Evolutionary conservation across 2,888 invertebrate species (phyloP).

Genomic region (Hymenopus coronatus): DNA sequence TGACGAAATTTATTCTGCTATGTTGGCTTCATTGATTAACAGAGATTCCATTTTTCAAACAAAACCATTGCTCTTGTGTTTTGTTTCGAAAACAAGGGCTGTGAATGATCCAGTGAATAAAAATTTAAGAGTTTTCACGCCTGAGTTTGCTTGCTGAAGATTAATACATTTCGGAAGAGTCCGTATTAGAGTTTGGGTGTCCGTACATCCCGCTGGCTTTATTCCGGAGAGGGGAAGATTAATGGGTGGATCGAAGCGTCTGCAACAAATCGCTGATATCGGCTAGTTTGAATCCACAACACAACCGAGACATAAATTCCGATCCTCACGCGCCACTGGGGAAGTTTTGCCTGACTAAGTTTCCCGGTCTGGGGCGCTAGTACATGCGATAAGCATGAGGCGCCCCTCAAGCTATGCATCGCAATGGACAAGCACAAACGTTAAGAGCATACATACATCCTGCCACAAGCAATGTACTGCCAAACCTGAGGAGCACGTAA

Average conservation of each 20-base stretch:
- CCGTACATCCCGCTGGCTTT: not conserved
- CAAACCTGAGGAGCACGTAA: not conserved
- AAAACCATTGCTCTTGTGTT: not conserved
- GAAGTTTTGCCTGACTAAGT: not conserved
- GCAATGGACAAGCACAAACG: not conserved
- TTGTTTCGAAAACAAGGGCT: not conserved
- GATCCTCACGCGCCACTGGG: not conserved
- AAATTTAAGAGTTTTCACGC: not conserved
- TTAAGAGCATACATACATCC: not conserved
- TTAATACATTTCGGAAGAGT: not conserved
- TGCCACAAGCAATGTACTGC: not conserved
- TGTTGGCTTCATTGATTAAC: not conserved
- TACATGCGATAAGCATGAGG: not conserved
- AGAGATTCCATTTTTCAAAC: not conserved
- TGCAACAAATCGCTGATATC: not conserved
- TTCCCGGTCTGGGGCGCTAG: not conserved
- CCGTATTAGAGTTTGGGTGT: not conserved
- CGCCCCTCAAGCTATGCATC: not conserved
- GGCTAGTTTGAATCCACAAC: not conserved
- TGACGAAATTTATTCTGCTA: not conserved
- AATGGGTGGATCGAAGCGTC: not conserved
- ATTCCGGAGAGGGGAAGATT: not conserved
- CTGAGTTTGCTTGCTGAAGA: not conserved
- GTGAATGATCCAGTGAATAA: not conserved
- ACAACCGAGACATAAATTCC: not conserved